Evolutionary conservation across 1,140 invertebrate genomes (phyloP).

Genomic region (Halotydeus destructor): DNA sequence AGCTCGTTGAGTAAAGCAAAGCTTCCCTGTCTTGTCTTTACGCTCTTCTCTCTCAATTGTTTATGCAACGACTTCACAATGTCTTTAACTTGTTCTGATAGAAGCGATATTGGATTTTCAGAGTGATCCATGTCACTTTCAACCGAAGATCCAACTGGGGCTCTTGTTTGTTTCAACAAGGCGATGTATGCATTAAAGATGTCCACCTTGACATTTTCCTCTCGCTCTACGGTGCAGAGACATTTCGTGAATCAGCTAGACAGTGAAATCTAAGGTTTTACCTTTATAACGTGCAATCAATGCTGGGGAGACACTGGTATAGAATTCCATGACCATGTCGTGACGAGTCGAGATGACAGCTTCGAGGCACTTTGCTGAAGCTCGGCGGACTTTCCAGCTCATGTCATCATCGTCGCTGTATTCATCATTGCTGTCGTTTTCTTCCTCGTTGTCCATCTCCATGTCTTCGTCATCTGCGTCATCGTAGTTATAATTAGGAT

Average conservation of each 20-base stretch:
- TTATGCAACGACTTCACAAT: slow-evolving; percentile 71
- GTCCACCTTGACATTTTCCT: slow-evolving; percentile 96
- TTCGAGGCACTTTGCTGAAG: slow-evolving; percentile 91
- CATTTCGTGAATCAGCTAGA: slow-evolving; percentile 7
- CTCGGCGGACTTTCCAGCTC: slow-evolving; percentile 89
- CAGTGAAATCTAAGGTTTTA: slow-evolving; percentile 21
- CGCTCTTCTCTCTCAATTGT: slow-evolving; percentile 79
- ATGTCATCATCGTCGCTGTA: slow-evolving; percentile 98
- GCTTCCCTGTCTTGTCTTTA: slow-evolving; percentile 78
- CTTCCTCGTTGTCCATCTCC: slow-evolving; percentile 40
- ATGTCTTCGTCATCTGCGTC: slow-evolving; percentile 41
- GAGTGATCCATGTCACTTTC: neutral
- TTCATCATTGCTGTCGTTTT: slow-evolving; percentile 65
- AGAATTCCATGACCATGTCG: slow-evolving; percentile 74
- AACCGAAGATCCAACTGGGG: slow-evolving; percentile 33
- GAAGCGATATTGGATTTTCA: slow-evolving; percentile 16
- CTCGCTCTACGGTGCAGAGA: slow-evolving; percentile 45
- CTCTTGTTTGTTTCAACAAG: slow-evolving; percentile 64
- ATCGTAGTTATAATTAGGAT: slow-evolving; percentile 97
- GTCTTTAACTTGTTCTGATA: slow-evolving; percentile 36
- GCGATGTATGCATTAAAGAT: slow-evolving; percentile 91
- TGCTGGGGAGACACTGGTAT: slow-evolving; percentile 62
- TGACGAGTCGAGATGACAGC: slow-evolving; percentile 75
- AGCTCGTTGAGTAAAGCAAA: slow-evolving; percentile 75
- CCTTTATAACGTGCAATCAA: slow-evolving; percentile 81